phyloP scores from a whole-genome alignment of 2,888 invertebrate species.

The Lottia gigantea region DNA sequence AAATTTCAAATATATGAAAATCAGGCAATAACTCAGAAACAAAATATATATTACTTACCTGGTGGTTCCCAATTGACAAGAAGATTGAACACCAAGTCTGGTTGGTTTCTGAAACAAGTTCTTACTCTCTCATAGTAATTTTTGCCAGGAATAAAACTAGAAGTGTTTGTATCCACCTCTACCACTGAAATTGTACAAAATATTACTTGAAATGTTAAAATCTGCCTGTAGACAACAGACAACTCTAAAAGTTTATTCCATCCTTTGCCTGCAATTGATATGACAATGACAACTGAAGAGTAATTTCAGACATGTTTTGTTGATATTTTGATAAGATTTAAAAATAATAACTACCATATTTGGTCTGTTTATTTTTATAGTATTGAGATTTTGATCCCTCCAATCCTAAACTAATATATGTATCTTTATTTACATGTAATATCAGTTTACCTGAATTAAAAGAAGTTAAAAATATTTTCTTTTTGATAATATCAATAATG shows the following conservation, averaged over 20 bases:
- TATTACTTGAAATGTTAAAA: too few relatives aligned
- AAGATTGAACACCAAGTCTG: slow-evolving; percentile 45
- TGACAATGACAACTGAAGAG: too few relatives aligned
- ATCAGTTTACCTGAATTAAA: slow-evolving; percentile 46
- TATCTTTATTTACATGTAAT: slow-evolving; percentile 53
- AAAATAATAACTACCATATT: slow-evolving; percentile 41
- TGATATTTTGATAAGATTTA: too few relatives aligned
- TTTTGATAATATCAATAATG: too few relatives aligned
- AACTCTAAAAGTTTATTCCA: too few relatives aligned
- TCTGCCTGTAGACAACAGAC: too few relatives aligned
- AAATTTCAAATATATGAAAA: too few relatives aligned
- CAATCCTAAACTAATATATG: slow-evolving; percentile 53
- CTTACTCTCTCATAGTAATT: slow-evolving; percentile 55
- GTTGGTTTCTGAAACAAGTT: slow-evolving; percentile 48
- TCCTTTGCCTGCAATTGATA: too few relatives aligned
- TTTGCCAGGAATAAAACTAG: slow-evolving; percentile 53
- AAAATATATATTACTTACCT: slow-evolving; percentile 38
- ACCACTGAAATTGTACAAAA: slow-evolving; percentile 50
- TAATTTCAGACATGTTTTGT: too few relatives aligned
- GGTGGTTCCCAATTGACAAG: slow-evolving; percentile 54
- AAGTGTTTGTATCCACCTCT: slow-evolving; percentile 42
- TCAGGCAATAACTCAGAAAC: too few relatives aligned
- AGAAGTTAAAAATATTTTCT: background rate
- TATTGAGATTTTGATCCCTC: slow-evolving; percentile 50
- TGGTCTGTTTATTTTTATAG: slow-evolving; percentile 31